These are phyloP conservation scores for Morone saxatilis DNA, from an alignment of 2,113 vertebrate species.

Conservation along the genomic window DNA sequence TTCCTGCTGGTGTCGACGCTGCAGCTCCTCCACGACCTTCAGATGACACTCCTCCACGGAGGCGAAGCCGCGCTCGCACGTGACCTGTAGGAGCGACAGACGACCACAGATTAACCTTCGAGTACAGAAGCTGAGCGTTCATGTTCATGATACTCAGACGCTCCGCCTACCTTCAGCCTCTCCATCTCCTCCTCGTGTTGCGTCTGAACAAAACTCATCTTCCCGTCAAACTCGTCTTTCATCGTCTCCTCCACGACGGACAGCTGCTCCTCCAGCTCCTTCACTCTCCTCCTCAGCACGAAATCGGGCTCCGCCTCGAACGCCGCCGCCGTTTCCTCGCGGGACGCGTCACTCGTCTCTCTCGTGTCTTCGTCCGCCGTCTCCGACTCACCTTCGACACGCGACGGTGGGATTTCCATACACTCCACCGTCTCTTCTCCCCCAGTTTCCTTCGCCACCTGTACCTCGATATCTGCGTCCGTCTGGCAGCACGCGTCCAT, in stretches of 20 bases:
- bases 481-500: slow-evolving; percentile 27
- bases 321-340: background rate
- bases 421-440: background rate
- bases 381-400: background rate
- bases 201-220: slow-evolving; percentile 30
- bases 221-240: slow-evolving; percentile 38
- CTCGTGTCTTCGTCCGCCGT: background rate
- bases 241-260: background rate
- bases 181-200: slow-evolving; percentile 67
- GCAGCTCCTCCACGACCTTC: slow-evolving; percentile 76
- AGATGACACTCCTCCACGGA: slow-evolving; percentile 77
- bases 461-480: background rate
- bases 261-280: slow-evolving; percentile 69
- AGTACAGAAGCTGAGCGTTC: too few species aligned
- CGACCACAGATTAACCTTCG: too few species aligned
- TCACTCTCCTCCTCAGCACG: slow-evolving; percentile 47
- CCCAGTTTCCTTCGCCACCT: background rate
- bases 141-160: too few species aligned
- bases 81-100: slow-evolving; percentile 47
- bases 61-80: slow-evolving; percentile 67
- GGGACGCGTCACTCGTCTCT: background rate
- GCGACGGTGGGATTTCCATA: background rate
- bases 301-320: background rate
- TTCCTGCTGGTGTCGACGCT: slow-evolving; percentile 76
- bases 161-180: slow-evolving; percentile 70